Percentiles rank a stretch among this genome's conserved stretches.
Evolutionary conservation across 2,888 invertebrate species (phyloP).

Genomic region (Capitulum mitella): DNA sequence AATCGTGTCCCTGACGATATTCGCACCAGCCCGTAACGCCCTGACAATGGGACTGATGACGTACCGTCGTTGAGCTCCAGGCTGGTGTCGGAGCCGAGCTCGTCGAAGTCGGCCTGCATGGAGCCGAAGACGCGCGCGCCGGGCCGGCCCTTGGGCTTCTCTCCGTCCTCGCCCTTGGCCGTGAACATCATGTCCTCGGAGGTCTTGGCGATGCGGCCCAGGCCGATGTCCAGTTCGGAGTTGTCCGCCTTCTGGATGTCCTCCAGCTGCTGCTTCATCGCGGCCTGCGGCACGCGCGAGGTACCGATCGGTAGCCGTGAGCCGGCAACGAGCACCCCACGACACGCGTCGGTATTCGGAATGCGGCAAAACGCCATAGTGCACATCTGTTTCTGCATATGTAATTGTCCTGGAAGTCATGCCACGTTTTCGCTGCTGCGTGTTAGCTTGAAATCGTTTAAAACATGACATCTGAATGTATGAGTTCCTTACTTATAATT

Average conservation of each 20-base stretch:
- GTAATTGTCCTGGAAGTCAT: too few species aligned
- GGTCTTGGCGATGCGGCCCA: slow-evolving; percentile 67
- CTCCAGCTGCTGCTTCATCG: slow-evolving; percentile 55
- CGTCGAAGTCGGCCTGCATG: slow-evolving; percentile 33
- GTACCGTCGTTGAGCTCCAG: slow-evolving; percentile 34
- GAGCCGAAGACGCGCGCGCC: slow-evolving; percentile 34
- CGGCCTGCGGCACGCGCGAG: too few species aligned
- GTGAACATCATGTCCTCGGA: slow-evolving; percentile 37
- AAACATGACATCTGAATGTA: too few species aligned
- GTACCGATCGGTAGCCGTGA: too few species aligned
- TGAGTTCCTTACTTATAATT: too few species aligned
- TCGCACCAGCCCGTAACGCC: slow-evolving; percentile 49
- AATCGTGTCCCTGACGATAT: too few species aligned
- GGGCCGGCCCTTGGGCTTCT: slow-evolving; percentile 7
- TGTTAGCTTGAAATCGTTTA: too few species aligned
- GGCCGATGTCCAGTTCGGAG: slow-evolving; percentile 70
- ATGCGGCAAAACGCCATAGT: too few species aligned
- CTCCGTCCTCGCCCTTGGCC: background rate
- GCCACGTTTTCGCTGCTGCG: too few species aligned
- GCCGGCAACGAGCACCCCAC: too few species aligned
- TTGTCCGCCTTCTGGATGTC: slow-evolving; percentile 82
- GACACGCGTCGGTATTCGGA: too few species aligned
- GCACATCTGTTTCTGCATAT: too few species aligned
- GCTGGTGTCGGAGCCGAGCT: slow-evolving; percentile 34
- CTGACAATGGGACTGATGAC: slow-evolving; percentile 30